A percentile compares a stretch with the other conserved stretches of the same genome.
Evolutionary conservation across 1,140 invertebrate species (phyloP).

Genomic region (Anastrepha obliqua): DNA sequence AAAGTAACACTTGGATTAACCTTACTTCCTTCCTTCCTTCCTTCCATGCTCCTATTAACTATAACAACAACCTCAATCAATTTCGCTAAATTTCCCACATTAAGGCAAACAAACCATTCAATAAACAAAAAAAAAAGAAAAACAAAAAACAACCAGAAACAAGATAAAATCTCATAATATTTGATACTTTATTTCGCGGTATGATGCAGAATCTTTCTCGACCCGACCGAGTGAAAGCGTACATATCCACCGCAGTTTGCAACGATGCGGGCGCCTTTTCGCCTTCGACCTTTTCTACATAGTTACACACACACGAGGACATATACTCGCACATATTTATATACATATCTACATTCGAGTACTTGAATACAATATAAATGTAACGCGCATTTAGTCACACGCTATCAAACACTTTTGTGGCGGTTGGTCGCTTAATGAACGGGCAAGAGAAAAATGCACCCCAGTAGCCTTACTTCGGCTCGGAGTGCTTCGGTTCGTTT

Average conservation of each 20-base stretch:
- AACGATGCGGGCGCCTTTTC: slow-evolving; percentile 41
- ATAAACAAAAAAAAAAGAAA: neutral
- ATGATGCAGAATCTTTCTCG: slow-evolving; percentile 59
- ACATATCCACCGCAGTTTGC: neutral
- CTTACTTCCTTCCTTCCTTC: neutral
- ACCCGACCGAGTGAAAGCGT: neutral
- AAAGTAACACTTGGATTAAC: slow-evolving; percentile 47
- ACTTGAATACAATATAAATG: neutral
- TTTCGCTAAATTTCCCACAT: slow-evolving; percentile 55
- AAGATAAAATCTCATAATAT: slow-evolving; percentile 59
- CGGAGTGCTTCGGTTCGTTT: neutral
- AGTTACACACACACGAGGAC: neutral
- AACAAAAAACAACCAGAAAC: slow-evolving; percentile 12
- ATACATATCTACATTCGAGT: neutral
- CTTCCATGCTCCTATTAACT: slow-evolving; percentile 6
- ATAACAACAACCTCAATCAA: slow-evolving; percentile 32
- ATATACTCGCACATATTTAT: neutral
- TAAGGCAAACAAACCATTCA: slow-evolving; percentile 49
- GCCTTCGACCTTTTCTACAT: slow-evolving; percentile 10
- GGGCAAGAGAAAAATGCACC: neutral
- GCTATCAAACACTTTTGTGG: slow-evolving; percentile 2
- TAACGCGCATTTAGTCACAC: slow-evolving; percentile 40
- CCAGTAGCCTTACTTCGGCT: neutral
- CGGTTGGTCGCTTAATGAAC: slow-evolving; percentile 15
- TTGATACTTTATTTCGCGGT: slow-evolving; percentile 68